Base-by-base conservation (phyloP, 2,888 invertebrate genomes). In the Conomelus anceps region DNA sequence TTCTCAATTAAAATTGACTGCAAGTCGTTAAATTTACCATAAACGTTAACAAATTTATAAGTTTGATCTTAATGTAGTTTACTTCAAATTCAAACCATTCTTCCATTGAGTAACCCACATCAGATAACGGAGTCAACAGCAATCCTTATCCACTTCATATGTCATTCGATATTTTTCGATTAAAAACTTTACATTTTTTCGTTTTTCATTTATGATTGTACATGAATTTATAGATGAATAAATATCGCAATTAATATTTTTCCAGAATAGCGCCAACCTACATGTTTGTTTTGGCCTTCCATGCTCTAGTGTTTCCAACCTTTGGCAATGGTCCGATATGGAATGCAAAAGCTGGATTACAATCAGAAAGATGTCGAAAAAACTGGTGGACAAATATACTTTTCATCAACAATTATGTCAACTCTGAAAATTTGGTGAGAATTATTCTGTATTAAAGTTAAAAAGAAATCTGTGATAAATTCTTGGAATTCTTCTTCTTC, bases 371-470 rank as follows among this genome's bases (percentile, higher is more conserved):
- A 22, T 92, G 92, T 86, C 87, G 86, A 22, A 22, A 89, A 23
- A 90, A 91, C 84, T 92, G 92, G 92, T 92, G 92, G 92, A 91
- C 91, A 20, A 92, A 92, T 88, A 89, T 92, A 11, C 89, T 92
- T n/a, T 92, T 91, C 90, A 90, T 92, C 88, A 92, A 92, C 90
- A 92, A 92, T 90, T 92, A 92, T 89, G 90, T 92, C 22, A 89
- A 91, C 84, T 88, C 90, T 0, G 90, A 90, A 0, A 84, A 91
- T 84, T 90, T 91, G 91, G 92, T 92, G 90, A 84, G 86, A 26
- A 23, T 23, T 84, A 9, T 22, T 1, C 17, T 23, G 0, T n/a
- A 29, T 26, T 89, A 34, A 23, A 85, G 11, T 20, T 11, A 13
- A 85, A 22, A 85, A 20, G n/a, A n/a, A n/a, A n/a, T n/a, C n/a